Evolutionary conservation across 2,797 vertebrate genomes (phyloP).

Genomic region (Channa striata): DNA sequence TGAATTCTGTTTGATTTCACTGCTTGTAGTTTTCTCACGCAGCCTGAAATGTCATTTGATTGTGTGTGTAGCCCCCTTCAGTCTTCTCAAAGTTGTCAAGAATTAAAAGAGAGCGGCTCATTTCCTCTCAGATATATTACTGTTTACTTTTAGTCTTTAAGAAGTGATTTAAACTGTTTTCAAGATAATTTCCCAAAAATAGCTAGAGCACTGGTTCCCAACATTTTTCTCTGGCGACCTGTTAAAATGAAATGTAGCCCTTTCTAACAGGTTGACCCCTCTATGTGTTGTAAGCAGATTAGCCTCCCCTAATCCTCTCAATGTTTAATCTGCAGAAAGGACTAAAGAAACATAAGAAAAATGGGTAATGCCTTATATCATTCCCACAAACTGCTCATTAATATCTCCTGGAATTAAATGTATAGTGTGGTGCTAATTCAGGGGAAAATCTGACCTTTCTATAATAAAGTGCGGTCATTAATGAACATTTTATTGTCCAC

Average conservation of each 20-base stretch:
- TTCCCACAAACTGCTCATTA: neutral
- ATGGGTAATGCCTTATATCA: too few relatives aligned
- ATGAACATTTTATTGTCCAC: neutral
- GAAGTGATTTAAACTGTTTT: neutral
- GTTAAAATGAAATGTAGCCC: neutral
- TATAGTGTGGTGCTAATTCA: neutral
- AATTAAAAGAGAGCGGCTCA: slow-evolving; percentile 15
- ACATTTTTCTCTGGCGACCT: neutral
- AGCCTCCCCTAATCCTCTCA: neutral
- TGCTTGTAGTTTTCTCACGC: slow-evolving; percentile 53
- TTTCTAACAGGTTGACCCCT: neutral
- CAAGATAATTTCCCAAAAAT: neutral
- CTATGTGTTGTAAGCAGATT: neutral
- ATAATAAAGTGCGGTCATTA: neutral
- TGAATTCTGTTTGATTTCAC: slow-evolving; percentile 40
- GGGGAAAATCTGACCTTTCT: too few relatives aligned
- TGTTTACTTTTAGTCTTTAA: slow-evolving; percentile 24
- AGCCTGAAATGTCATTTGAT: slow-evolving; percentile 28
- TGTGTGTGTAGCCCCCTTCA: slow-evolving; percentile 35
- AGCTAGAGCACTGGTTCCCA: slow-evolving; percentile 3
- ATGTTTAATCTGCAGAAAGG: neutral
- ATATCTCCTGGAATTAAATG: neutral
- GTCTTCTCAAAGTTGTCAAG: slow-evolving; percentile 34
- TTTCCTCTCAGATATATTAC: slow-evolving; percentile 34
- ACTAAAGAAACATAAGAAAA: neutral